Conservation (phyloP, 2,888 invertebrate genomes). For the Ormyrus rosae region DNA sequence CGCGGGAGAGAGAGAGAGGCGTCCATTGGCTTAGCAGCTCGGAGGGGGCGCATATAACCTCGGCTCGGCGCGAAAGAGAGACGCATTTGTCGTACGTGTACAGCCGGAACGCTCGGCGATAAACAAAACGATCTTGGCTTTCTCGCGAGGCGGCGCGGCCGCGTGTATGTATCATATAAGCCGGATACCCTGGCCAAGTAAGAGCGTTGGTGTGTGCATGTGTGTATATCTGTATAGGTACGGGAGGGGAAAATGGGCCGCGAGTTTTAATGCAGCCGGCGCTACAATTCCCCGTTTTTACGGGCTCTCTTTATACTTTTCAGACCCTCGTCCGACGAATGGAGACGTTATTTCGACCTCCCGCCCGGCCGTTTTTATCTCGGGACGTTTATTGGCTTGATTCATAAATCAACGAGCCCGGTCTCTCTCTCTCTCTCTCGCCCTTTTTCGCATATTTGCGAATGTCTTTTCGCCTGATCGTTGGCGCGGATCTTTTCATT, state of each 20-base stretch:
- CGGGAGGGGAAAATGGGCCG: not conserved
- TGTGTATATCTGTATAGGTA: too few relatives aligned
- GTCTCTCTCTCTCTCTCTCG: not conserved
- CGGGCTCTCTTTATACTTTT: not conserved
- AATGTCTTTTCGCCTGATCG: too few relatives aligned
- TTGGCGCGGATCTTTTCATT: too few relatives aligned
- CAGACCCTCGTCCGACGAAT: slow-evolving; percentile 18
- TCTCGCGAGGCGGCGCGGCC: not conserved
- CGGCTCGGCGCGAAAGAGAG: slow-evolving; percentile 2
- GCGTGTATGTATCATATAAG: slow-evolving; percentile 4
- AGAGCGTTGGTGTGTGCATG: too few relatives aligned
- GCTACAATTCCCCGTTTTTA: slow-evolving; percentile 7
- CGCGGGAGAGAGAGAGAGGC: too few relatives aligned
- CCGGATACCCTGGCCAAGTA: too few relatives aligned
- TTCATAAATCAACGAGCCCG: slow-evolving; percentile 15
- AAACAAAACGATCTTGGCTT: slow-evolving; percentile 45
- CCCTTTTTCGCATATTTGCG: not conserved
- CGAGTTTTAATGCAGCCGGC: slow-evolving; percentile 19
- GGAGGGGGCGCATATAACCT: not conserved
- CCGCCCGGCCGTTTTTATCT: not conserved
- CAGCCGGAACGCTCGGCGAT: not conserved
- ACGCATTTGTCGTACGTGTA: slow-evolving; percentile 2
- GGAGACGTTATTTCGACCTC: slow-evolving; percentile 15
- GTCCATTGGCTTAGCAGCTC: too few relatives aligned
- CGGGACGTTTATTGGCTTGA: slow-evolving; percentile 20